These are phyloP conservation scores for Hippocampus mohnikei DNA, from an alignment of 2,113 vertebrate genomes.

Conservation along the genomic window DNA sequence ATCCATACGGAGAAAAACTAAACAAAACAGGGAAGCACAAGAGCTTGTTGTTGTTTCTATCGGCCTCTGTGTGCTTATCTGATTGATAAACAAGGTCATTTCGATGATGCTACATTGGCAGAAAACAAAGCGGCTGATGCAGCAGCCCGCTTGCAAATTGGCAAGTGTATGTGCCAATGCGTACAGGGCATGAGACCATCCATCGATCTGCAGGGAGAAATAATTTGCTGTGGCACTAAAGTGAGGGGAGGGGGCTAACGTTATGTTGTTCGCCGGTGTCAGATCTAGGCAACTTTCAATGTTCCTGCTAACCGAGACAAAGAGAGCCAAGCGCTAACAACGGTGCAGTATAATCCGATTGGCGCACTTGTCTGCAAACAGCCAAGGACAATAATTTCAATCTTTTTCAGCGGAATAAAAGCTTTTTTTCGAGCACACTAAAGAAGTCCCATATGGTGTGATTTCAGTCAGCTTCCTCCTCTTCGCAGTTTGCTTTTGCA, in stretches of 20 bases:
- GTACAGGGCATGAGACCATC: conserved; percentile 51
- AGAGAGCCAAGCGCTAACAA: conserved; percentile 36
- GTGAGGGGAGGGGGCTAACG: conserved; percentile 40
- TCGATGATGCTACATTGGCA: conserved; percentile 8
- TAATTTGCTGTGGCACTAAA: conserved; percentile 60
- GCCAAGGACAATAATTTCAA: neutral
- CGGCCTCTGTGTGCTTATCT: conserved; percentile 28
- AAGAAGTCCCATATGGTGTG: neutral
- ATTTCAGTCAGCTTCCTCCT: neutral
- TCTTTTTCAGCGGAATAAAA: neutral
- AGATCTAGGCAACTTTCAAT: conserved; percentile 56
- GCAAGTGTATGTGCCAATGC: conserved; percentile 32
- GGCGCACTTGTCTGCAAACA: conserved; percentile 1
- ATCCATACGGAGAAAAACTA: conserved; percentile 19
- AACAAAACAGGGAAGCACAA: conserved; percentile 15
- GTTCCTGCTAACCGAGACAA: conserved; percentile 34
- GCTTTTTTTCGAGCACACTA: neutral
- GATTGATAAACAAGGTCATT: conserved; percentile 40
- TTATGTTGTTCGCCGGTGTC: conserved; percentile 45
- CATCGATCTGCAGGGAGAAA: conserved; percentile 60
- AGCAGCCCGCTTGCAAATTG: conserved; percentile 38
- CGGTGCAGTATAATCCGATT: conserved; percentile 19
- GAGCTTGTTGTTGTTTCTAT: conserved; percentile 8
- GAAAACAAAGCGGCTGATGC: conserved; percentile 35
- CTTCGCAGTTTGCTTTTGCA: neutral